phyloP scores from a whole-genome alignment of 2,888 invertebrate species.

The Agonopterix heracliana region DNA sequence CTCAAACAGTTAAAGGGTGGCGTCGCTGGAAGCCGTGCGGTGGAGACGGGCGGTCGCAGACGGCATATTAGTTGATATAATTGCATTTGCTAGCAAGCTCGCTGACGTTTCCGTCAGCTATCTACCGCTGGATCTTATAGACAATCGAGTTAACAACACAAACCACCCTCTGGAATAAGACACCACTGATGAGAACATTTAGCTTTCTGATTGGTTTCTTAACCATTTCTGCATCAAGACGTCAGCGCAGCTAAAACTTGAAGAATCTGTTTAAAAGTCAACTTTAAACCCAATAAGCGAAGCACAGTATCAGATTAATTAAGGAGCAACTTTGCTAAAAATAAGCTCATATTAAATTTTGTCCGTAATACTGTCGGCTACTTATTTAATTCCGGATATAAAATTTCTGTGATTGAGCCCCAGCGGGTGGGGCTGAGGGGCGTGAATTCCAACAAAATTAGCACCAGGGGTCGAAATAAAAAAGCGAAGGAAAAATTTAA shows the following conservation, averaged over 20 bases:
- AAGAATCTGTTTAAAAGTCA: conserved; percentile 4
- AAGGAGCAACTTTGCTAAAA: conserved; percentile 55
- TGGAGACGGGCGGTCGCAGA: conserved; percentile 53
- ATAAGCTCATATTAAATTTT: conserved; percentile 71
- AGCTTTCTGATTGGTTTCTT: conserved; percentile 52
- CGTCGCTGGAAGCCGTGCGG: conserved; percentile 41
- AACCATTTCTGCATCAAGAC: conserved; percentile 11
- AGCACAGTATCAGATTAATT: conserved; percentile 50
- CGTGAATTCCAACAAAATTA: conserved; percentile 78
- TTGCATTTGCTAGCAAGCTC: conserved; percentile 71
- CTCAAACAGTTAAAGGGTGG: conserved; percentile 57
- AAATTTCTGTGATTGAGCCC: conserved; percentile 77
- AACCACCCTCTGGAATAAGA: conserved; percentile 67
- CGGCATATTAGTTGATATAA: conserved; percentile 70
- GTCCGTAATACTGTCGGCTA: conserved; percentile 67
- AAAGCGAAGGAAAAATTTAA: conserved; percentile 77
- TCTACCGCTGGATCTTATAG: conserved; percentile 61
- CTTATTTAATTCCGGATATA: conserved; percentile 78
- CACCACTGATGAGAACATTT: conserved; percentile 64
- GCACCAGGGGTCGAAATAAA: conserved; percentile 77
- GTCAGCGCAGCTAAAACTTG: not conserved
- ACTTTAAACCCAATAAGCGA: conserved; percentile 25
- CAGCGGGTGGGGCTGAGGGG: conserved; percentile 72
- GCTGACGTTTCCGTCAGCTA: conserved; percentile 65
- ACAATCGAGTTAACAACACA: conserved; percentile 70